Evolutionary conservation across 2,888 invertebrate genomes (phyloP).

Genomic region (Pharmacophagus antenor): DNA sequence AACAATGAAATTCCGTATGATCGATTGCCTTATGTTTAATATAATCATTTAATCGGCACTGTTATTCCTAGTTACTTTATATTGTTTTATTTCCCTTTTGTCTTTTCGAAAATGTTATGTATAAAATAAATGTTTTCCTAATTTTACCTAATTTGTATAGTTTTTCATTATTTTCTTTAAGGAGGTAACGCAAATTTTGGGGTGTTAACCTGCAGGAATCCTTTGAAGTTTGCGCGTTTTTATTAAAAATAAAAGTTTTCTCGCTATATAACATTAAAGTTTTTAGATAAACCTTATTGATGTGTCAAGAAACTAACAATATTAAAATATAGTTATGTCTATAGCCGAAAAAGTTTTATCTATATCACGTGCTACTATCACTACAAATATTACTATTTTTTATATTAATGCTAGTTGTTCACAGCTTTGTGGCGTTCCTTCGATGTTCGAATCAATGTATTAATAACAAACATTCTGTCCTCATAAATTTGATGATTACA

Average conservation of each 20-base stretch:
- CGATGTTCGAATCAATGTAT: background rate
- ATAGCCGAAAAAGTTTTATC: background rate
- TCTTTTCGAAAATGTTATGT: constrained; percentile 66
- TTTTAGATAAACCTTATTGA: constrained; percentile 2
- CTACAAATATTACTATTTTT: background rate
- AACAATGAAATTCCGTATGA: constrained; percentile 18
- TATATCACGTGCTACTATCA: background rate
- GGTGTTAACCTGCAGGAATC: background rate
- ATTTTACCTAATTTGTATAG: constrained; percentile 61
- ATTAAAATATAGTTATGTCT: background rate
- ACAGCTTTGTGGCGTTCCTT: constrained; percentile 14
- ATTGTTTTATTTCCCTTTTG: constrained; percentile 60
- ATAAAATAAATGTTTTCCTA: constrained; percentile 71
- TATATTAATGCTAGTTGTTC: background rate
- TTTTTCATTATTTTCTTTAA: constrained; percentile 44
- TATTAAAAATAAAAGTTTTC: constrained; percentile 6
- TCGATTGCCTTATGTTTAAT: constrained; percentile 43
- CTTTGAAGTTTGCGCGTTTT: background rate
- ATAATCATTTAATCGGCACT: constrained; percentile 72
- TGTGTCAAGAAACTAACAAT: background rate
- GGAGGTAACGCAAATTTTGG: constrained; percentile 5
- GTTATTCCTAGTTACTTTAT: constrained; percentile 72
- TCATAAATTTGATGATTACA: background rate
- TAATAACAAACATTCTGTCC: constrained; percentile 5
- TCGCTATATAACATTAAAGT: constrained; percentile 26